Conservation (phyloP, 2,797 vertebrate species). For the Myiothlypis coronata region DNA sequence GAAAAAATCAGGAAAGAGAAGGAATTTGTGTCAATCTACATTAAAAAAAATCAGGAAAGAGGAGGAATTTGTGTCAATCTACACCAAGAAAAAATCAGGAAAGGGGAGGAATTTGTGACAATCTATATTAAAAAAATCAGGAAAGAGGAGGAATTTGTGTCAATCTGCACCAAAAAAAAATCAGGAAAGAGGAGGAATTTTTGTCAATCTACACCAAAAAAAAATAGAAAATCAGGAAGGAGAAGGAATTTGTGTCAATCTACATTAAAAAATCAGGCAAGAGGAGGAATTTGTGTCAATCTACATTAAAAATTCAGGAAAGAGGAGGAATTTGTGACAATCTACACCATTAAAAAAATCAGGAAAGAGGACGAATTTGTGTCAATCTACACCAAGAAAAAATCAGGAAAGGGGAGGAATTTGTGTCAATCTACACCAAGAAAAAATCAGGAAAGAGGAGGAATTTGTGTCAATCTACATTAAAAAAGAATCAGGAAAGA, state of each 20-base stretch:
- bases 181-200: too few relatives aligned
- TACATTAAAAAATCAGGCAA: neutral
- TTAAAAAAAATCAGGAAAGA: too few relatives aligned
- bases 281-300: too few relatives aligned
- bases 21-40: neutral
- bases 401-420: neutral
- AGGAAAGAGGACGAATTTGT: neutral
- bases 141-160: too few relatives aligned
- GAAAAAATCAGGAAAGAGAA: neutral
- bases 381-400: rapidly evolving
- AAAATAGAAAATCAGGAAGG: neutral
- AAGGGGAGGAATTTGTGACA: too few relatives aligned
- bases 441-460: neutral
- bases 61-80: too few relatives aligned
- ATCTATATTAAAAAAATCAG: too few relatives aligned
- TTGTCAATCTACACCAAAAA: too few relatives aligned
- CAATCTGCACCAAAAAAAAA: too few relatives aligned
- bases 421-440: neutral
- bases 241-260: too few relatives aligned
- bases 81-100: too few relatives aligned
- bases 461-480: neutral
- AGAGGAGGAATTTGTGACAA: neutral
- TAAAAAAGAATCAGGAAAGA: too few relatives aligned
- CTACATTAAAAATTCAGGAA: neutral
- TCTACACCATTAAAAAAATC: neutral